A percentile compares a stretch with the other conserved stretches of the same genome.
phyloP scores from a whole-genome alignment of 2,888 invertebrate species.

The Congeria kusceri region DNA sequence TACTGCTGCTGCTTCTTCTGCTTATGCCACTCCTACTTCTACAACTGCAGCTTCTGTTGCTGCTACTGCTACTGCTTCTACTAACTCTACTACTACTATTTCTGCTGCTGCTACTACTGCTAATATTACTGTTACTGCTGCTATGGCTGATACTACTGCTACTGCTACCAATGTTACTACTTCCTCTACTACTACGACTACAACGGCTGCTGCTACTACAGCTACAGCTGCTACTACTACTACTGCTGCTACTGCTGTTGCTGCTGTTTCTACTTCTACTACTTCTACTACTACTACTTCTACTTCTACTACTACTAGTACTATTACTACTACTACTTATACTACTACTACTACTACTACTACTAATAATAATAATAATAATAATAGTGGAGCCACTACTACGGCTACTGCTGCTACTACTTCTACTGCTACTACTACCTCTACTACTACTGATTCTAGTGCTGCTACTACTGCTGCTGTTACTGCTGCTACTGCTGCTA shows the following conservation, averaged over 20 bases:
- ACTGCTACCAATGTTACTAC: no score
- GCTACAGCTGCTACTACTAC: background rate
- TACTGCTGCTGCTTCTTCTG: no score
- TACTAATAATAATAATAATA: no score
- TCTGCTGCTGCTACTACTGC: background rate
- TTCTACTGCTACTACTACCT: background rate
- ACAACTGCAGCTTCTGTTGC: background rate
- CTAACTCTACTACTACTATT: no score
- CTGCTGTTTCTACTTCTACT: background rate
- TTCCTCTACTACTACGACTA: background rate
- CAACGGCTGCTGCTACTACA: background rate
- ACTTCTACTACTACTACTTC: conserved; percentile 2
- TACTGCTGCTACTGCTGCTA: conserved; percentile 10
- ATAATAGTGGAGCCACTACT: no score
- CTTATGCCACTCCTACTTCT: no score
- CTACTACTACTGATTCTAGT: background rate
- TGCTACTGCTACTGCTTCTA: background rate
- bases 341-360: no score
- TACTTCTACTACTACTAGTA: background rate
- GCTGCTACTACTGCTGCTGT: conserved; percentile 1
- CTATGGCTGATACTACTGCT: no score
- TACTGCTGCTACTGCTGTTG: background rate
- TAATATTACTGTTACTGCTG: no score
- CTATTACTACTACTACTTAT: background rate
- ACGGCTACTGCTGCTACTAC: background rate